These are phyloP conservation scores for Amiota mariae DNA, from an alignment of 2,888 invertebrate species.

Conservation along the genomic window DNA sequence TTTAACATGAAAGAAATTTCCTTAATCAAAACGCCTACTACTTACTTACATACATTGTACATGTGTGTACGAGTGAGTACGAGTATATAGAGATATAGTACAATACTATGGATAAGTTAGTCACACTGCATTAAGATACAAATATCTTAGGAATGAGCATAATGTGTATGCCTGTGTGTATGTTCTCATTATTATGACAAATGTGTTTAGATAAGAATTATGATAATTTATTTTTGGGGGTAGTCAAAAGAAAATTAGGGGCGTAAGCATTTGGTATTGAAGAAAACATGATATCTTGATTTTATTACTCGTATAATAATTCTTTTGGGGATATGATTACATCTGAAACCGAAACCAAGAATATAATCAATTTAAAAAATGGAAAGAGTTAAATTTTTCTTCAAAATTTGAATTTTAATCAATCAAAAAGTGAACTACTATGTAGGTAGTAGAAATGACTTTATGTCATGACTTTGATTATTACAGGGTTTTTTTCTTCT, in stretches of 20 bases:
- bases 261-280: background rate
- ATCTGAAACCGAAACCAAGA: background rate
- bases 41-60: conserved; percentile 21
- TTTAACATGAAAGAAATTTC: conserved; percentile 53
- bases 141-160: conserved; percentile 45
- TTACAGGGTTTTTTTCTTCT: conserved; percentile 57
- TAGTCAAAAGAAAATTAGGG: background rate
- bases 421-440: background rate
- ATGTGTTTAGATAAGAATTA: conserved; percentile 48
- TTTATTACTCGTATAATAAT: too few species aligned
- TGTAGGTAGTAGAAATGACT: conserved; percentile 63
- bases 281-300: background rate
- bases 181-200: conserved; percentile 60
- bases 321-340: background rate
- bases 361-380: background rate
- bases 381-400: too few species aligned
- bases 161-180: background rate
- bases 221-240: conserved; percentile 4
- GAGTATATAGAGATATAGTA: too few species aligned
- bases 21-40: conserved; percentile 60
- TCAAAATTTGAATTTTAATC: too few species aligned
- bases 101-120: conserved; percentile 28
- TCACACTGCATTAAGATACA: conserved; percentile 3
- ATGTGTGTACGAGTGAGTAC: conserved; percentile 26
- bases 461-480: conserved; percentile 71